Evolutionary conservation across 1,140 invertebrate species (phyloP).

Genomic region (Drosophila biarmipes): DNA sequence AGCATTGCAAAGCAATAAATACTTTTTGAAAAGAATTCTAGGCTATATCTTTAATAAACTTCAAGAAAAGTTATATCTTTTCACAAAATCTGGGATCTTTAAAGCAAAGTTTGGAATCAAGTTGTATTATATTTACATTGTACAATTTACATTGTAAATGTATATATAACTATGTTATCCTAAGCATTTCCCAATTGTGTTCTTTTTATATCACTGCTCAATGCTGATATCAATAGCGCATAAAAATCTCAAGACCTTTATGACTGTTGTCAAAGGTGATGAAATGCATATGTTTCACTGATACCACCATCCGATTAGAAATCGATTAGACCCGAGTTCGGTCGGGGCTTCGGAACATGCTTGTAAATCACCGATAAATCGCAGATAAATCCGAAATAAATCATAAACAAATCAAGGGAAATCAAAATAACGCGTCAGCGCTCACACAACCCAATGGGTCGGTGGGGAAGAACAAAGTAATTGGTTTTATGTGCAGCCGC

Average conservation of each 20-base stretch:
- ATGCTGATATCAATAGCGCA: neutral
- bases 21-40: too few species aligned
- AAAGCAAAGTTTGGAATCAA: too few species aligned
- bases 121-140: too few species aligned
- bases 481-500: conserved; percentile 22
- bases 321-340: conserved; percentile 4
- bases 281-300: neutral
- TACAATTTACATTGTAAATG: too few species aligned
- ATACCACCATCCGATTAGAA: conserved; percentile 2
- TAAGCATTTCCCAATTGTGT: neutral
- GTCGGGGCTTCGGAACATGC: neutral
- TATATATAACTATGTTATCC: neutral
- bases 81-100: neutral
- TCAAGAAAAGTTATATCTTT: neutral
- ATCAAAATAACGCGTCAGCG: conserved; percentile 6
- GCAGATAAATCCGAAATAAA: conserved; percentile 8
- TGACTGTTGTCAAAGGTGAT: too few species aligned
- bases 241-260: neutral
- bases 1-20: too few species aligned
- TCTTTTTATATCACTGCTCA: neutral
- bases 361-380: conserved; percentile 15
- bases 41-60: neutral
- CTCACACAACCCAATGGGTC: neutral
- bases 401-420: conserved; percentile 18
- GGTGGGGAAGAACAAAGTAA: conserved; percentile 12